Conservation (phyloP, 2,113 vertebrate species). For the Tupaia tana region DNA sequence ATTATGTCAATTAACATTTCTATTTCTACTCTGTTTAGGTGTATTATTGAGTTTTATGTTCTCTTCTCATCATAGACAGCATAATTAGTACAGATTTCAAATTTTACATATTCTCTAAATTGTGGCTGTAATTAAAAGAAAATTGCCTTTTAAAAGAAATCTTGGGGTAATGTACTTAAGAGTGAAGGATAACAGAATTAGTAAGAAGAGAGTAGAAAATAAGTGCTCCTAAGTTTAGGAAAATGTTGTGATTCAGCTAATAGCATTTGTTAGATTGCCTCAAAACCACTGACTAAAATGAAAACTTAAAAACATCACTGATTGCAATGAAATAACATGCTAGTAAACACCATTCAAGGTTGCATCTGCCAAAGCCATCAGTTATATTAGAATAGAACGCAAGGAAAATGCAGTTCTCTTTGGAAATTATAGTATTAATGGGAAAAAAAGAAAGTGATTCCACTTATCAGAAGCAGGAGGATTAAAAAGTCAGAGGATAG, state of each 20-base stretch:
- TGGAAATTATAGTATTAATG: neutral
- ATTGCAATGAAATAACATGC: neutral
- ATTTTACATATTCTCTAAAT: constrained; percentile 58
- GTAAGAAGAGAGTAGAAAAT: neutral
- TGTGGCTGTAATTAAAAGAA: constrained; percentile 55
- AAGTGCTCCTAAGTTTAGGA: neutral
- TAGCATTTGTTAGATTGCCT: neutral
- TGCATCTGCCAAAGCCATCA: neutral
- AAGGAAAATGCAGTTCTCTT: neutral
- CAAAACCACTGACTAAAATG: neutral
- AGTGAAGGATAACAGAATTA: neutral
- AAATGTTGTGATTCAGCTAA: neutral
- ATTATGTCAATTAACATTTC: constrained; percentile 55
- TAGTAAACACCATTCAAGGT: neutral
- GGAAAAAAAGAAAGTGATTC: neutral
- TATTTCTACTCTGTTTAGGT: constrained; percentile 41
- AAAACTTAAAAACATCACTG: neutral
- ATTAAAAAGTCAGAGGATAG: neutral
- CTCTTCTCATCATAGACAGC: constrained; percentile 32
- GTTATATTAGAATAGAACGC: neutral
- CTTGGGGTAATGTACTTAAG: neutral
- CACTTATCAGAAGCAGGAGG: neutral
- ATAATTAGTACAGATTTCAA: constrained; percentile 45
- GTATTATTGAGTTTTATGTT: constrained; percentile 36
- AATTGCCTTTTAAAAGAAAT: neutral